A percentile compares a stretch with the other conserved stretches of the same genome.
phyloP scores from a whole-genome alignment of 2,888 invertebrate species.

The Hartigia nigra region DNA sequence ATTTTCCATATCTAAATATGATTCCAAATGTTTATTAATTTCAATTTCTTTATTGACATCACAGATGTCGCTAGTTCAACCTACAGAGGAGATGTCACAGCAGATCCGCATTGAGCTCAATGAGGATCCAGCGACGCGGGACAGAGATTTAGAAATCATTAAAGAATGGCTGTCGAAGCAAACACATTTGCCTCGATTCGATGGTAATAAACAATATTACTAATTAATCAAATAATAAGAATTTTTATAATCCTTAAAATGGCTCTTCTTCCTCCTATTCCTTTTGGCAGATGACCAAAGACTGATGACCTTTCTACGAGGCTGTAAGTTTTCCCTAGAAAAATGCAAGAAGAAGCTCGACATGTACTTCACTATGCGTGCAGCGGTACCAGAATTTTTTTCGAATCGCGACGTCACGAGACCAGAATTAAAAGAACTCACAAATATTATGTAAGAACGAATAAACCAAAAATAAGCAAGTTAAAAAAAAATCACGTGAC shows the following conservation, averaged over 20 bases:
- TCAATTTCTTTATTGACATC: neutral
- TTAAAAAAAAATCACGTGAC: neutral
- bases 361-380: slow-evolving; percentile 89
- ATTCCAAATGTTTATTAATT: neutral
- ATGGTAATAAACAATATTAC: slow-evolving; percentile 41
- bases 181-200: slow-evolving; percentile 70
- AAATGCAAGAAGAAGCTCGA: slow-evolving; percentile 87
- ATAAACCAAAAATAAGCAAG: slow-evolving; percentile 1
- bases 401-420: slow-evolving; percentile 78
- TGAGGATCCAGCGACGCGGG: slow-evolving; percentile 72
- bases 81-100: slow-evolving; percentile 75
- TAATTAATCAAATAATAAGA: neutral
- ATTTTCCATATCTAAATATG: neutral
- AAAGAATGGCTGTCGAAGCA: slow-evolving; percentile 76
- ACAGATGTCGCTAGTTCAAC: slow-evolving; percentile 74
- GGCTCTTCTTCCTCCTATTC: neutral
- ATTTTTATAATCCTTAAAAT: neutral
- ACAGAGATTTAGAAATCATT: slow-evolving; percentile 70
- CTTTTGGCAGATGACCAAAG: slow-evolving; percentile 77
- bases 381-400: slow-evolving; percentile 86
- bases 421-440: slow-evolving; percentile 78
- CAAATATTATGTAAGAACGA: slow-evolving; percentile 75
- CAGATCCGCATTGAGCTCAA: slow-evolving; percentile 77
- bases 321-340: slow-evolving; percentile 88
- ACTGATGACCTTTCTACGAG: slow-evolving; percentile 84